phyloP scores from a whole-genome alignment of 92 coral and sea anemone species.

The Heteractis magnifica region DNA sequence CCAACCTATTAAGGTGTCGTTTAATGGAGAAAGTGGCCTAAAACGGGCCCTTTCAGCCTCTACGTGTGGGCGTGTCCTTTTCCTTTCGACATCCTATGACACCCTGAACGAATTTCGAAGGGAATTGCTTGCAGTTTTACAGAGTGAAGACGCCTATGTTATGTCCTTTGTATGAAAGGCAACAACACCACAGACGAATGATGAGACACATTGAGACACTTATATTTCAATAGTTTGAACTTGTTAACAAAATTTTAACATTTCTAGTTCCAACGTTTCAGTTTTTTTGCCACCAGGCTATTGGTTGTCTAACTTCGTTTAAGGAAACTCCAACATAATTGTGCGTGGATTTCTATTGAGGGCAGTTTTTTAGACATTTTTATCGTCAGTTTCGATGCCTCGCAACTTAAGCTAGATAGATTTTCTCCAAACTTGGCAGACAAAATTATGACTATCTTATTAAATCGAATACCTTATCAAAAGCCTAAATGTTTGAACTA shows the following conservation, averaged over 20 bases:
- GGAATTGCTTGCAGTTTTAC: slow-evolving; percentile 26
- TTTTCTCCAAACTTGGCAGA: too few relatives aligned
- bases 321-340: too few relatives aligned
- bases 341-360: too few relatives aligned
- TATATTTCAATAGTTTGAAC: background rate
- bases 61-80: slow-evolving; percentile 28
- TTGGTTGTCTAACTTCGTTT: background rate
- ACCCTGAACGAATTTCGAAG: slow-evolving; percentile 23
- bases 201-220: background rate
- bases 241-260: background rate
- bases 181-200: background rate
- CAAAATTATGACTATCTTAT: too few relatives aligned
- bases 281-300: background rate
- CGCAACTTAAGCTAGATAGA: too few relatives aligned
- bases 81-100: slow-evolving; percentile 22
- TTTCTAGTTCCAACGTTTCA: background rate
- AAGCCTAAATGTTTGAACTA: too few relatives aligned
- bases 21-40: slow-evolving; percentile 25
- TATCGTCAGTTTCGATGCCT: too few relatives aligned
- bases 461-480: too few relatives aligned
- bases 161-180: slow-evolving; percentile 18
- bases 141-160: slow-evolving; percentile 30
- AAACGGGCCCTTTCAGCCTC: slow-evolving; percentile 34
- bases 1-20: slow-evolving; percentile 10
- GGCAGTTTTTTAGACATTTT: too few relatives aligned